phyloP scores from a whole-genome alignment of 2,113 vertebrate species.

The Bostrychus sinensis region DNA sequence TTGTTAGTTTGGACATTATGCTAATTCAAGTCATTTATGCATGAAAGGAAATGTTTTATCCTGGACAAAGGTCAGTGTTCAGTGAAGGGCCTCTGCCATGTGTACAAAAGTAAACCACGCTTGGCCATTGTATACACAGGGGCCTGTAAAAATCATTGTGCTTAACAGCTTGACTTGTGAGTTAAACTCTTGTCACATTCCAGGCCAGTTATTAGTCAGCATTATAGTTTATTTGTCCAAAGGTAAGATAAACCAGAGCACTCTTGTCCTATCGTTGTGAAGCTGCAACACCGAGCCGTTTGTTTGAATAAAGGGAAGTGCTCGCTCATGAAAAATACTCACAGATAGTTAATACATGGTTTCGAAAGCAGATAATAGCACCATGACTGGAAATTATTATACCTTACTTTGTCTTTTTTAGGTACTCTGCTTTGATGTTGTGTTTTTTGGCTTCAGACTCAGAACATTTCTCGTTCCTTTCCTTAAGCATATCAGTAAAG shows the following conservation, averaged over 20 bases:
- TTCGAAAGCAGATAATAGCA: slow-evolving; percentile 66
- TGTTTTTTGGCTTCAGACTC: slow-evolving; percentile 37
- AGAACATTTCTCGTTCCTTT: slow-evolving; percentile 37
- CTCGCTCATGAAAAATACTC: slow-evolving; percentile 89
- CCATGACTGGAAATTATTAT: slow-evolving; percentile 39
- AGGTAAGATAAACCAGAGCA: slow-evolving; percentile 90
- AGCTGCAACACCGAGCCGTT: slow-evolving; percentile 80
- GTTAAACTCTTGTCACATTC: slow-evolving; percentile 85
- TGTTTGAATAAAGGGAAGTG: slow-evolving; percentile 89
- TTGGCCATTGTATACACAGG: slow-evolving; percentile 65
- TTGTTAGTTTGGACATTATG: slow-evolving; percentile 19
- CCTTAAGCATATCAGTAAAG: slow-evolving; percentile 37
- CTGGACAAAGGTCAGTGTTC: slow-evolving; percentile 56
- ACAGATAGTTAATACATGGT: slow-evolving; percentile 76
- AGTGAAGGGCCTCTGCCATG: slow-evolving; percentile 66
- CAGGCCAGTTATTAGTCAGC: slow-evolving; percentile 91
- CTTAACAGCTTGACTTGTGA: slow-evolving; percentile 70
- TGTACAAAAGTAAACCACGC: slow-evolving; percentile 72
- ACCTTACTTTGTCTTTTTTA: slow-evolving; percentile 19
- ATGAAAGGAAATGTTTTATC: slow-evolving; percentile 46
- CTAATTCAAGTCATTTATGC: slow-evolving; percentile 43
- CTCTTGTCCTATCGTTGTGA: slow-evolving; percentile 75
- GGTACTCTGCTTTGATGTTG: slow-evolving; percentile 28
- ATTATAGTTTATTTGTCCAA: slow-evolving; percentile 91
- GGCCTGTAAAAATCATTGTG: slow-evolving; percentile 78